phyloP scores from a whole-genome alignment of 2,113 vertebrate species.

The Myiagra hebetior region DNA sequence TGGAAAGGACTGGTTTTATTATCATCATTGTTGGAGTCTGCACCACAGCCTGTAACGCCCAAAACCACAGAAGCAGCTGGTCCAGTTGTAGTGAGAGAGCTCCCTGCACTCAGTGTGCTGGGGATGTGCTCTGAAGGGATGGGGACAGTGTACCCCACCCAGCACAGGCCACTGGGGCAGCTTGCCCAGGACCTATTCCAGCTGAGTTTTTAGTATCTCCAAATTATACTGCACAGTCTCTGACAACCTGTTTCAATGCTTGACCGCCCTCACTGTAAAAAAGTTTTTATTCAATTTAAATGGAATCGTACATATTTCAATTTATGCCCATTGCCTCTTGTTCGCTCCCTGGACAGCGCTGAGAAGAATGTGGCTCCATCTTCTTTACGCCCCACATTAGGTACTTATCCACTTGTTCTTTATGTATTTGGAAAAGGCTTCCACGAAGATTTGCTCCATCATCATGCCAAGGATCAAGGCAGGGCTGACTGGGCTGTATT shows the following conservation, averaged over 20 bases:
- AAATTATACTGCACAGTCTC: not conserved
- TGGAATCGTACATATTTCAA: not conserved
- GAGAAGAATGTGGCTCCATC: not conserved
- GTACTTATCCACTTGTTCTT: not conserved
- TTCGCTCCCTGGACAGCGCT: not conserved
- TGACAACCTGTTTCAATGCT: not conserved
- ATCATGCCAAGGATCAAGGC: not conserved
- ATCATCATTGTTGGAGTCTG: not conserved
- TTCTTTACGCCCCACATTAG: not conserved
- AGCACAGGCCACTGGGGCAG: not conserved
- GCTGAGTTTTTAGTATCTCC: not conserved
- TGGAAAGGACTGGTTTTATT: slow-evolving; percentile 7
- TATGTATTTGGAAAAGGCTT: not conserved
- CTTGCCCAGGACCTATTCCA: not conserved
- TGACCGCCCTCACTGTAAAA: not conserved
- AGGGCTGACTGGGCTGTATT: not conserved
- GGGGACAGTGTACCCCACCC: not conserved
- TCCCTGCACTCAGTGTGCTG: not conserved
- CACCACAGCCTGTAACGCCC: not conserved
- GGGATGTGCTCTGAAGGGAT: not conserved
- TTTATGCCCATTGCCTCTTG: not conserved
- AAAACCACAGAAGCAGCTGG: not conserved
- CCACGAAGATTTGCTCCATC: not conserved
- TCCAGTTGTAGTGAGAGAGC: not conserved
- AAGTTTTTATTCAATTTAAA: fast-evolving